Conservation (phyloP, 1,140 invertebrate genomes). For the Zaprionus gabonicus region DNA sequence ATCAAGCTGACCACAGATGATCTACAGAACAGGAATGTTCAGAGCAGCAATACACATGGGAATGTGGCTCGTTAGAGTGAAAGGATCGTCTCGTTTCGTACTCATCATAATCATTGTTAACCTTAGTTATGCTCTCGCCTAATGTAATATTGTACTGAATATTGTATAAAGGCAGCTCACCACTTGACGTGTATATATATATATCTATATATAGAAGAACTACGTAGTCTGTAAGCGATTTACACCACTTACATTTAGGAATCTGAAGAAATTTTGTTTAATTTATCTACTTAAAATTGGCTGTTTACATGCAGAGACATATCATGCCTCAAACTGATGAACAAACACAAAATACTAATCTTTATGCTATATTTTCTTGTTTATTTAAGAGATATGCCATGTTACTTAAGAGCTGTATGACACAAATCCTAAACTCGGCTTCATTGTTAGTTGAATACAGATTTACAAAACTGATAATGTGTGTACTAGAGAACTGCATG, state of each 20-base stretch:
- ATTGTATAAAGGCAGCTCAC: slow-evolving; percentile 50
- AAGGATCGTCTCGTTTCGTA: not conserved
- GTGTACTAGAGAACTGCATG: not conserved
- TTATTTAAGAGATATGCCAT: slow-evolving; percentile 64
- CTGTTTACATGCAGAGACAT: slow-evolving; percentile 45
- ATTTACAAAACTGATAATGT: slow-evolving; percentile 12
- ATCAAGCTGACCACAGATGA: slow-evolving; percentile 55
- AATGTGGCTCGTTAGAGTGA: slow-evolving; percentile 10
- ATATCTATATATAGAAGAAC: slow-evolving; percentile 30
- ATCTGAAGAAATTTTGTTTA: slow-evolving; percentile 51
- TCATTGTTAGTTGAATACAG: slow-evolving; percentile 24
- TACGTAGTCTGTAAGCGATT: slow-evolving; percentile 59
- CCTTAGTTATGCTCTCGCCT: slow-evolving; percentile 31
- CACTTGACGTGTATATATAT: slow-evolving; percentile 64
- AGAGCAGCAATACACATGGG: slow-evolving; percentile 33
- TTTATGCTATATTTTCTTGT: slow-evolving; percentile 52
- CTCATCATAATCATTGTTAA: slow-evolving; percentile 42
- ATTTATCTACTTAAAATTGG: slow-evolving; percentile 58
- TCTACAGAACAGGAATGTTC: slow-evolving; percentile 54
- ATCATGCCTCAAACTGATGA: slow-evolving; percentile 56
- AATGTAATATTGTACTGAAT: slow-evolving; percentile 39
- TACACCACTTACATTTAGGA: slow-evolving; percentile 41
- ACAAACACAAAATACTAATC: slow-evolving; percentile 38
- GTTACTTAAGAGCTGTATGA: slow-evolving; percentile 61
- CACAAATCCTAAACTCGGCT: slow-evolving; percentile 5